Evolutionary conservation across 2,888 invertebrate genomes (phyloP).

Genomic region (Lepidochrysops patricia): DNA sequence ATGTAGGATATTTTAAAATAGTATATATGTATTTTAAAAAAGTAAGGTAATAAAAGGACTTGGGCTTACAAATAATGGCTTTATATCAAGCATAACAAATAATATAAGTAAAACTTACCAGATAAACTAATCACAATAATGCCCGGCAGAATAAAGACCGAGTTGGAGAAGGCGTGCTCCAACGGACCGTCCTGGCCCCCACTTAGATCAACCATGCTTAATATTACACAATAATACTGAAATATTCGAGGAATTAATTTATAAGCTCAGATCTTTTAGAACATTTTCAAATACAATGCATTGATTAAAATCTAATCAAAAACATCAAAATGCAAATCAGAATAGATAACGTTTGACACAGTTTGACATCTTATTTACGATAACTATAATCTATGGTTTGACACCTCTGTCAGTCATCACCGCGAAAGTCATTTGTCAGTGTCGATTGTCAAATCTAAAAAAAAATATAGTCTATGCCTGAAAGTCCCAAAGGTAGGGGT

Average conservation of each 20-base stretch:
- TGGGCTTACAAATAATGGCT: too few relatives aligned
- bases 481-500: too few relatives aligned
- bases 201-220: conserved; percentile 87
- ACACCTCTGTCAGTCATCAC: too few relatives aligned
- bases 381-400: too few relatives aligned
- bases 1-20: too few relatives aligned
- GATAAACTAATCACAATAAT: conserved; percentile 85
- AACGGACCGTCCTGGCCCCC: conserved; percentile 85
- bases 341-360: not conserved
- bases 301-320: not conserved
- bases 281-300: conserved; percentile 19
- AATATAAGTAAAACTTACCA: conserved; percentile 70
- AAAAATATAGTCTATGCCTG: too few relatives aligned
- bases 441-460: too few relatives aligned
- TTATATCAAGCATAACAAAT: not conserved
- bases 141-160: conserved; percentile 89
- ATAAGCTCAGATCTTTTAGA: conserved; percentile 29
- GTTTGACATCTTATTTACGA: too few relatives aligned
- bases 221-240: conserved; percentile 34
- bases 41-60: too few relatives aligned
- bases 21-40: too few relatives aligned
- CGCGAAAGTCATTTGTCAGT: too few relatives aligned
- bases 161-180: conserved; percentile 91
- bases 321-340: not conserved
- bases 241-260: conserved; percentile 23